These are phyloP conservation scores for Erpetoichthys calabaricus DNA, from an alignment of 2,797 vertebrate species.

Conservation along the genomic window DNA sequence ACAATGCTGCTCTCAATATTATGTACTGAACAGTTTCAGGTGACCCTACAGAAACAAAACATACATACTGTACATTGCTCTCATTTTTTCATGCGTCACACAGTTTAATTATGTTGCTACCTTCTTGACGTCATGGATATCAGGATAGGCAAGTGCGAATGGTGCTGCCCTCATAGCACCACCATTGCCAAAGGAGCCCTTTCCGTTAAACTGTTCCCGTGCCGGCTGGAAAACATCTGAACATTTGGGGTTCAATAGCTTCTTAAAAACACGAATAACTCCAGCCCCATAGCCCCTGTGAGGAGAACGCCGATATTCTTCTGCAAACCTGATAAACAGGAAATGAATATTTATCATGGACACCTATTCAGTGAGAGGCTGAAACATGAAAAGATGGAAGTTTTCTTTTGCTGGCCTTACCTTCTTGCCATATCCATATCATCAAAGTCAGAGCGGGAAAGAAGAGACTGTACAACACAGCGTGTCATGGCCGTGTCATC, in stretches of 20 bases:
- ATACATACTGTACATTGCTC: too few relatives aligned
- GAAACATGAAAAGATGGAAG: not conserved
- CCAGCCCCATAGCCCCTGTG: conserved; percentile 78
- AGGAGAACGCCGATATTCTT: conserved; percentile 78
- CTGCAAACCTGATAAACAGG: conserved; percentile 63
- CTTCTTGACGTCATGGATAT: conserved; percentile 58
- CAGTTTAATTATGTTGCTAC: conserved; percentile 30
- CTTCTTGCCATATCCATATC: conserved; percentile 85
- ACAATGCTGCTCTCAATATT: too few relatives aligned
- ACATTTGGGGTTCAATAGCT: conserved; percentile 75
- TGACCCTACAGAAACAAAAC: too few relatives aligned
- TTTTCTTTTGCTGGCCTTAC: conserved; percentile 33
- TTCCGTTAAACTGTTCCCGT: conserved; percentile 79
- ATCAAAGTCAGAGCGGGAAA: conserved; percentile 69
- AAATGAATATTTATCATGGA: not conserved
- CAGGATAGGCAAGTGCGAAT: conserved; percentile 64
- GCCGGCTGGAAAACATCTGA: conserved; percentile 79
- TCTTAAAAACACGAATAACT: conserved; percentile 81
- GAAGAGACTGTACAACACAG: conserved; percentile 77
- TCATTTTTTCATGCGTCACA: too few relatives aligned
- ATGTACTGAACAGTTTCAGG: too few relatives aligned
- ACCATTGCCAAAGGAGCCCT: conserved; percentile 89
- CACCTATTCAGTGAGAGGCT: not conserved
- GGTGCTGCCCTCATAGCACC: conserved; percentile 89
- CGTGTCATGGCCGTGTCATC: conserved; percentile 93